These are phyloP conservation scores for Pseudochirops cupreus DNA, from an alignment of 2,797 vertebrate species.

Conservation along the genomic window DNA sequence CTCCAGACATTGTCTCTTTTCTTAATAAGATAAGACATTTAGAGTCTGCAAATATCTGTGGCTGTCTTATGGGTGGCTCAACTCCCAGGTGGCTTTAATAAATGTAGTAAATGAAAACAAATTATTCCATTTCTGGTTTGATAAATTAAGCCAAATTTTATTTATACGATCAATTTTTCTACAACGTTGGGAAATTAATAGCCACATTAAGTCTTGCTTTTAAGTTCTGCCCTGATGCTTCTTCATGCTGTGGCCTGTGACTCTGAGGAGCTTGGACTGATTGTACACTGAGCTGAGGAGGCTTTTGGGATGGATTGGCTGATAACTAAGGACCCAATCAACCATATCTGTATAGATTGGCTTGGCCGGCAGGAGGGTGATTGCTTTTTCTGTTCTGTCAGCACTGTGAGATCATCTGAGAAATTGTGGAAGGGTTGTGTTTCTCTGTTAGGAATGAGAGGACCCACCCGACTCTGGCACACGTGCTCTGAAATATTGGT, in stretches of 20 bases:
- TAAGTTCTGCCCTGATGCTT: background rate
- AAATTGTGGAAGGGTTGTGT: background rate
- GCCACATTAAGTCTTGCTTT: background rate
- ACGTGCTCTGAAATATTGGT: background rate
- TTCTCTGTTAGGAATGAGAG: background rate
- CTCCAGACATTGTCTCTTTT: background rate
- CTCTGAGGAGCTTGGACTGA: background rate
- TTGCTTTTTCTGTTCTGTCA: too few relatives aligned
- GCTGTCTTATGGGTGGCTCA: background rate
- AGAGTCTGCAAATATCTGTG: background rate
- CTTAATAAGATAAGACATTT: background rate
- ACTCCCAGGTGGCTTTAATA: background rate
- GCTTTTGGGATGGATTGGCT: background rate
- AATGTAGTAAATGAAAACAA: background rate
- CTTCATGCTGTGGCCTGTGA: background rate
- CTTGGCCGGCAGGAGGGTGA: background rate
- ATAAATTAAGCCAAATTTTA: background rate
- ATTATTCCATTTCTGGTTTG: background rate
- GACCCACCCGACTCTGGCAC: background rate
- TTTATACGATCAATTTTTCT: background rate
- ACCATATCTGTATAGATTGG: background rate
- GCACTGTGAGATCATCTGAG: background rate
- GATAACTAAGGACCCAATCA: background rate
- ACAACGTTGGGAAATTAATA: background rate
- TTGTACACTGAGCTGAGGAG: background rate